Evolutionary conservation across 2,113 vertebrate genomes (phyloP), one percentile per base, ranked within the genome.

Genomic region (Podarcis muralis): DNA sequence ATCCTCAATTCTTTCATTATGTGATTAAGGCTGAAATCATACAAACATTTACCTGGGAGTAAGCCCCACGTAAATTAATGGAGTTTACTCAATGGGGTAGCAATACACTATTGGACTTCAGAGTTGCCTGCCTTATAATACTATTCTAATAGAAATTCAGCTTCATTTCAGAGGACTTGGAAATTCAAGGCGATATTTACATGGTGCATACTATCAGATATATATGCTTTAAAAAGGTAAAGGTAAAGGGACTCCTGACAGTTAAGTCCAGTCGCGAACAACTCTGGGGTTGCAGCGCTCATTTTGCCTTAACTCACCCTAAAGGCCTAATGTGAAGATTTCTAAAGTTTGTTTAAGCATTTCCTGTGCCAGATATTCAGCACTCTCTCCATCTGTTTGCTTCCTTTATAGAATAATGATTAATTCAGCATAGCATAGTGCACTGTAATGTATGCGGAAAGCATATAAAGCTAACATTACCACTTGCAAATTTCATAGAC

Each of bases 381-480:
- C 6, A 85, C 6, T 87, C 69, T 93, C 84, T 85, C 87, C 79
- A 83, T 89, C 35, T 88, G 40, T 86, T 93, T 65, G 3, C 71
- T 94, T 94, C 62, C 83, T 94, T 90, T 30, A 65, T 78, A 92
- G 84, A 93, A 93, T 87, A 92, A 86, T 81, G 74, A 95, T 91
- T 95, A 89, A 95, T 93, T 93, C 88, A 20, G 75, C 27, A 79
- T 87, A 85, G 86, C 82, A 92, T 18, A 16, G 89, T 90, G 0
- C 90, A 8, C 30, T 68, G 74, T 93, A 95, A 94, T 93, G 89
- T 78, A 93, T 84, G 77, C 88, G 94, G 87, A 94, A 93, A 87
- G 89, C 89, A 94, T 88, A 88, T 40, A 18, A 62, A 3, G 20
- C 16, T 87, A 79, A 88, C 2, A 57, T 59, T 16, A 6, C 5